Conservation (phyloP, 2,888 invertebrate genomes). For the Diachrysia chrysitis region DNA sequence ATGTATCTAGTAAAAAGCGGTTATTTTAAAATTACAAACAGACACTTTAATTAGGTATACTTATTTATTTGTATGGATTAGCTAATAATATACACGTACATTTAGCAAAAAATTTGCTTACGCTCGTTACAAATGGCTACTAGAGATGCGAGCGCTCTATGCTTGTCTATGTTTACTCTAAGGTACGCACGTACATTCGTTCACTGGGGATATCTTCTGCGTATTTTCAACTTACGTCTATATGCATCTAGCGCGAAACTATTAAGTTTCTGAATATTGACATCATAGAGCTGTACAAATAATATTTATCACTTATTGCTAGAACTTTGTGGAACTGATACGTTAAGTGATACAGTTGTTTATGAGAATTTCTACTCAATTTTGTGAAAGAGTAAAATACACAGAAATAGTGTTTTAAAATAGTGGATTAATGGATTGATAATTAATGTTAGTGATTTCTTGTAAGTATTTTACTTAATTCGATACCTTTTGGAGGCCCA, state of each 20-base stretch:
- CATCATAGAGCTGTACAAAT: constrained; percentile 23
- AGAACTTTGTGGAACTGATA: constrained; percentile 33
- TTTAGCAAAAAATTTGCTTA: no score
- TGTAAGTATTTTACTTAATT: not conserved
- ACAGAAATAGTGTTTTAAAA: not conserved
- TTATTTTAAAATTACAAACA: no score
- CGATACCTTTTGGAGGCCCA: no score
- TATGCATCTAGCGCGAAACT: constrained; percentile 5
- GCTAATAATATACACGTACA: no score
- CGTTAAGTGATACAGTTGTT: constrained; percentile 8
- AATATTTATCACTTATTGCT: constrained; percentile 42
- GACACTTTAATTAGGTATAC: no score
- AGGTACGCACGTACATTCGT: no score
- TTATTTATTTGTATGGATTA: no score
- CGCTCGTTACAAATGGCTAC: no score
- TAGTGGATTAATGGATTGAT: not conserved
- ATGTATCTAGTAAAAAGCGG: no score
- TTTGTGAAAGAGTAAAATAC: not conserved
- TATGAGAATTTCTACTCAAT: not conserved
- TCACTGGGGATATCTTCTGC: not conserved
- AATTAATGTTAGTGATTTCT: not conserved
- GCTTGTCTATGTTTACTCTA: no score
- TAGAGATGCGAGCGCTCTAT: no score
- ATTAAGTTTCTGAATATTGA: constrained; percentile 23
- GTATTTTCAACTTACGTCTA: constrained; percentile 5